Conservation (phyloP, 2,113 vertebrate genomes). For the Ammodramus savannarum region DNA sequence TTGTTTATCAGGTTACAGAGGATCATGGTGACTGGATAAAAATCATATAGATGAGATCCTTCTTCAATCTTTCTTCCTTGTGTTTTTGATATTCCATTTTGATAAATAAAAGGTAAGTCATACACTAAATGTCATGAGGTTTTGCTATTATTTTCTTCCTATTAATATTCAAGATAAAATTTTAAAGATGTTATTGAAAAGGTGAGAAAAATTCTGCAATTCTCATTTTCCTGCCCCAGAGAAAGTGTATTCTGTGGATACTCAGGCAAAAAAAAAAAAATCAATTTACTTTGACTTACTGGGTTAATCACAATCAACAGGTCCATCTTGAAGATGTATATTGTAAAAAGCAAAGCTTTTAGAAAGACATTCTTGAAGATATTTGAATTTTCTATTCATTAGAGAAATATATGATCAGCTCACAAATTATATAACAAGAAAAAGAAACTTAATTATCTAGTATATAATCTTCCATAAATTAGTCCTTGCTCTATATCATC, state of each 20-base stretch:
- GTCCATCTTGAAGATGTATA: neutral
- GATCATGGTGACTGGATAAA: neutral
- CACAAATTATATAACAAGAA: neutral
- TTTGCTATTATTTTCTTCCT: neutral
- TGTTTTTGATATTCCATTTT: neutral
- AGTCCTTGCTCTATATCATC: neutral
- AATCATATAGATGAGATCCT: accelerated
- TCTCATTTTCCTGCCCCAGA: neutral
- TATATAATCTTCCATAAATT: neutral
- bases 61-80: neutral
- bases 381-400: neutral
- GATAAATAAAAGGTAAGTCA: neutral
- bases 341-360: neutral
- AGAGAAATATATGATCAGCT: neutral
- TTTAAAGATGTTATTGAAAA: neutral
- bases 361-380: neutral
- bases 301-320: neutral
- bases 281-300: neutral
- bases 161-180: neutral
- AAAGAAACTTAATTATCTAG: neutral
- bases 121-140: neutral
- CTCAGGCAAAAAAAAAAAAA: neutral
- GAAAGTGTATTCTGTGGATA: neutral
- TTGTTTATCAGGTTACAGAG: neutral
- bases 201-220: neutral